phyloP scores from a whole-genome alignment of 1,140 invertebrate species.

The Aphidius ervi region DNA sequence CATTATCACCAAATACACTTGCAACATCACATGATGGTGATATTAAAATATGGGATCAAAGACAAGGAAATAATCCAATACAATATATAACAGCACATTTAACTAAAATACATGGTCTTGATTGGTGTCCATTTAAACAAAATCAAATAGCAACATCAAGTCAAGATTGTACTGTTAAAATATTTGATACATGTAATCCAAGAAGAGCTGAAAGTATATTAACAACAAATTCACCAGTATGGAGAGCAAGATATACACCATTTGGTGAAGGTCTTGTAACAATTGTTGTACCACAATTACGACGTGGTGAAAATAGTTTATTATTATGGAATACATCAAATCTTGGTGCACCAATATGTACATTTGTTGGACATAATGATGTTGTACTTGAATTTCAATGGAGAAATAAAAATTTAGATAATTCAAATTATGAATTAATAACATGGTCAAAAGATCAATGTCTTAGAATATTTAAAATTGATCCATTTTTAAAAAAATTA shows the following conservation, averaged over 20 bases:
- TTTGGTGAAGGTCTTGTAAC: conserved; percentile 90
- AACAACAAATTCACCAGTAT: conserved; percentile 82
- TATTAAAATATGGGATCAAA: conserved; percentile 90
- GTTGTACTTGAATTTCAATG: conserved; percentile 94
- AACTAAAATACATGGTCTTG: conserved; percentile 84
- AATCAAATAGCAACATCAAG: conserved; percentile 86
- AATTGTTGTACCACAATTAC: conserved; percentile 77
- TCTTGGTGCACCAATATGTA: conserved; percentile 70
- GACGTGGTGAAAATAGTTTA: conserved; percentile 76
- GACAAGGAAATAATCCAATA: conserved; percentile 80
- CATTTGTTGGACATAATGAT: conserved; percentile 89
- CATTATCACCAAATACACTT: conserved; percentile 74
- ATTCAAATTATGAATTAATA: conserved; percentile 77
- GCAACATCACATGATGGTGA: conserved; percentile 95
- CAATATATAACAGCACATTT: conserved; percentile 93
- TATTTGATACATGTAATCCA: conserved; percentile 86
- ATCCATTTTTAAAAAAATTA: conserved; percentile 73
- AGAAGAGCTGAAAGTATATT: conserved; percentile 76
- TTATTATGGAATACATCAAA: conserved; percentile 77
- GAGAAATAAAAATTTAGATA: conserved; percentile 66
- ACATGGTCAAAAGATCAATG: conserved; percentile 95
- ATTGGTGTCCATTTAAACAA: conserved; percentile 86
- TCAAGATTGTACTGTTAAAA: conserved; percentile 92
- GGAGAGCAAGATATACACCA: conserved; percentile 89
- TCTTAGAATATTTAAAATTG: conserved; percentile 85